Evolutionary conservation across 2,113 vertebrate species (phyloP), one percentile per base, ranked within the genome.

Genomic region (Pelusios castaneus): DNA sequence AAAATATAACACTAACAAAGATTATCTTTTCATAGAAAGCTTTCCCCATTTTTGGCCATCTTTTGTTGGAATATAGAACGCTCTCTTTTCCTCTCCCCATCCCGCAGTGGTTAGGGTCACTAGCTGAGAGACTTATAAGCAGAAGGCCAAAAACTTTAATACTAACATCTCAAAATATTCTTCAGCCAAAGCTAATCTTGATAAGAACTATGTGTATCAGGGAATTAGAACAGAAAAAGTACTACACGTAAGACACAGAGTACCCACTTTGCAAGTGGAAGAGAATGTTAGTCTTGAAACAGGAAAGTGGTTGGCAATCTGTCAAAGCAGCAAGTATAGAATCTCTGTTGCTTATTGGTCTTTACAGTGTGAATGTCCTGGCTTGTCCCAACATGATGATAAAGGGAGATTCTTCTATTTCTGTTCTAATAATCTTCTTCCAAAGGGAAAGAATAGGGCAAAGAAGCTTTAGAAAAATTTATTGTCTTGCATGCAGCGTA

Each of bases 351-450:
- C 6, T 27, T 73, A 63, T 49, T 43, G 63, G 21, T 5, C 76
- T 91, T 73, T 43, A 47, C 1, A 84, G 10, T 12, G 10, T 87
- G 55, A 77, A 47, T 86, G 54, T 87, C 89, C 56, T 1, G 0
- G 85, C 41, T 80, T 93, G 2, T 95, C 89, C 56, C 41, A 83
- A 29, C 60, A 43, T 29, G 75, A n/a, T 51, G 19, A 80, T 79
- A 54, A 25, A 89, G 41, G 55, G 78, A 27, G 38, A 10, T 38
- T 80, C 87, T 95, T 82, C 27, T 93, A 0, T 45, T 93, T 96
- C 84, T 90, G 45, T 95, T 95, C 91, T 96, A 93, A 96, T 95
- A 96, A 96, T 97, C 84, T 92, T 95, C 88, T 96, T 95, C 84
- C 85, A 92, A 81, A 95, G 55, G 76, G 96, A 96, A 94, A 93